Percentiles rank a stretch among this genome's conserved stretches.
Evolutionary conservation across 2,113 vertebrate genomes (phyloP).

Genomic region (Corythoichthys intestinalis): DNA sequence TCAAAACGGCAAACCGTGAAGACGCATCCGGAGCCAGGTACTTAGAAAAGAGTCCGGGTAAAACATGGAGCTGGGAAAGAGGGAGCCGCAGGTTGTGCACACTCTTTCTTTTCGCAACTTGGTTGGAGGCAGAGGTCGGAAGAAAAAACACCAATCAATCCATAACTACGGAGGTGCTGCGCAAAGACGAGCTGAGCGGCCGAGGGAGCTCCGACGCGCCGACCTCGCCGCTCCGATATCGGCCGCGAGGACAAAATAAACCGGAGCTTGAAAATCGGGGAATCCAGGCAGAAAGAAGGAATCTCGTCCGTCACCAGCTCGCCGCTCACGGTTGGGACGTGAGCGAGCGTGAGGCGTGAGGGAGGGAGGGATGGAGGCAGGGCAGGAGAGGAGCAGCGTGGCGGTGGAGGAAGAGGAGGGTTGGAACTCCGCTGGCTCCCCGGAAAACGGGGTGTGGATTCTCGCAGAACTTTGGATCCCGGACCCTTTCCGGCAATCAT

Average conservation of each 20-base stretch:
- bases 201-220: slow-evolving; percentile 14
- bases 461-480: slow-evolving; percentile 43
- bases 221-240: slow-evolving; percentile 13
- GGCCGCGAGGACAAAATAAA: slow-evolving; percentile 19
- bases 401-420: slow-evolving; percentile 41
- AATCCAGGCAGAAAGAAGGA: slow-evolving; percentile 47
- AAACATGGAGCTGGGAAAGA: slow-evolving; percentile 66
- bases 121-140: slow-evolving; percentile 59
- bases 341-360: slow-evolving; percentile 61
- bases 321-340: slow-evolving; percentile 59
- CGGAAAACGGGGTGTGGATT: slow-evolving; percentile 73
- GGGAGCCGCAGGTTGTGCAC: slow-evolving; percentile 52
- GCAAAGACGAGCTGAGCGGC: slow-evolving; percentile 13
- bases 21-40: slow-evolving; percentile 63
- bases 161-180: slow-evolving; percentile 60
- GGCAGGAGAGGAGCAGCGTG: slow-evolving; percentile 51
- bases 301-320: slow-evolving; percentile 58
- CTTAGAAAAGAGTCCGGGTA: slow-evolving; percentile 56
- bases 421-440: slow-evolving; percentile 63
- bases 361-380: slow-evolving; percentile 20
- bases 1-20: slow-evolving; percentile 57
- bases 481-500: slow-evolving; percentile 31
- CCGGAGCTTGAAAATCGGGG: slow-evolving; percentile 17
- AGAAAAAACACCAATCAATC: slow-evolving; percentile 65
- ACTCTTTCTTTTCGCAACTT: slow-evolving; percentile 70